A percentile compares a stretch with the other conserved stretches of the same genome.
Evolutionary conservation across 2,797 vertebrate species (phyloP).

Genomic region (Notamacropus eugenii): DNA sequence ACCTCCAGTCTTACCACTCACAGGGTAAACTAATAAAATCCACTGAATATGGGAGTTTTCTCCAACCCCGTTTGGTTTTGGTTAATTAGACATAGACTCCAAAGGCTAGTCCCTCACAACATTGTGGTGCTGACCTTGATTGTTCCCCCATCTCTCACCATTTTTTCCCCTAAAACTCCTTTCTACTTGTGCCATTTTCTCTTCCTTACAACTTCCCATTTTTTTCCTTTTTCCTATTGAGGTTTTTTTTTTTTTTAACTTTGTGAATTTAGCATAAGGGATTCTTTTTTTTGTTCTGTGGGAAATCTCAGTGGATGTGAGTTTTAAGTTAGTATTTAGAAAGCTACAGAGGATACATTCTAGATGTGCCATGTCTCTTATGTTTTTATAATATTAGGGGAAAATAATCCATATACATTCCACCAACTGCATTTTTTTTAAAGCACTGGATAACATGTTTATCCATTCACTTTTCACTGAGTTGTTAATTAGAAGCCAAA

Average conservation of each 20-base stretch:
- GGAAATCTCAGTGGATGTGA: background rate
- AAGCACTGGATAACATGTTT: background rate
- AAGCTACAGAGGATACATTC: background rate
- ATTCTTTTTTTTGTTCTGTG: background rate
- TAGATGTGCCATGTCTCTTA: background rate
- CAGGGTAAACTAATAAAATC: background rate
- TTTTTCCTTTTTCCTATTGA: background rate
- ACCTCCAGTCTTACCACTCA: background rate
- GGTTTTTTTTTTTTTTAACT: background rate
- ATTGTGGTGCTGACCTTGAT: background rate
- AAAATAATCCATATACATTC: constrained; percentile 20
- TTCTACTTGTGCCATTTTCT: background rate
- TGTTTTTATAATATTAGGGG: background rate
- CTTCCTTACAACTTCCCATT: background rate
- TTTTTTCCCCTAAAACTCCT: background rate
- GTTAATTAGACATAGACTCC: background rate
- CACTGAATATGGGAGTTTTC: background rate
- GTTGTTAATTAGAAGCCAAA: constrained; percentile 48
- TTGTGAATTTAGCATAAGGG: background rate
- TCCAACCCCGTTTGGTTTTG: background rate
- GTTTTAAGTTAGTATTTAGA: background rate
- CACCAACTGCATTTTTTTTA: constrained; percentile 39
- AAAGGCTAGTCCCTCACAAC: background rate
- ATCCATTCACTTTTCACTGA: constrained; percentile 9
- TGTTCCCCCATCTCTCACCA: background rate